Conservation (phyloP, 2,888 invertebrate species). For the Hoplodrina blanda region DNA sequence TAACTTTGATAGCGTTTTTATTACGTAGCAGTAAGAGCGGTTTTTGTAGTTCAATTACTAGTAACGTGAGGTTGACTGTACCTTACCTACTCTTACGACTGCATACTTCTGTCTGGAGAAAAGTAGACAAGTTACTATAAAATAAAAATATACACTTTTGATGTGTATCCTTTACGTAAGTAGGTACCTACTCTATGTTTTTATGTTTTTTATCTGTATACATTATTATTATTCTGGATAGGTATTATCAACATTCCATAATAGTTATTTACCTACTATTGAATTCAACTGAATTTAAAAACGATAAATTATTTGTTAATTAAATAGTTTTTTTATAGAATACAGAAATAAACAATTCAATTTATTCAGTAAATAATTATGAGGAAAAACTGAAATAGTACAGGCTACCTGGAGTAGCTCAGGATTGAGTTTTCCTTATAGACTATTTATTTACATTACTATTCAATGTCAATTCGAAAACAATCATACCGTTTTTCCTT, state of each 20-base stretch:
- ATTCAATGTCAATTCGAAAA: not conserved
- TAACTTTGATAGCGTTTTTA: not conserved
- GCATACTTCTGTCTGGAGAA: constrained; percentile 43
- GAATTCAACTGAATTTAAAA: not conserved
- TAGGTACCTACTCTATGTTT: not conserved
- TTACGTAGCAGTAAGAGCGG: constrained; percentile 13
- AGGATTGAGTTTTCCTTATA: not conserved
- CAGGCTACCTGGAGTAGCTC: not conserved
- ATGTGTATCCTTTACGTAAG: too few species aligned
- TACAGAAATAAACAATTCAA: too few species aligned
- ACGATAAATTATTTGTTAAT: too few species aligned
- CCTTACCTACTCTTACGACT: constrained; percentile 47
- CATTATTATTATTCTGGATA: not conserved
- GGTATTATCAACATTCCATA: not conserved
- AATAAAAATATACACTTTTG: not conserved
- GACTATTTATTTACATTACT: not conserved
- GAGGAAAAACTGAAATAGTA: constrained; percentile 3
- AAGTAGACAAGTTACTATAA: constrained; percentile 22
- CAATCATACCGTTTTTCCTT: not conserved
- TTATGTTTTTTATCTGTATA: constrained; percentile 1
- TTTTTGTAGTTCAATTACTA: not conserved
- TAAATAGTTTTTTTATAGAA: too few species aligned
- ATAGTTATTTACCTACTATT: not conserved
- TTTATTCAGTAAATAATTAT: not conserved
- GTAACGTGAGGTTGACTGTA: constrained; percentile 9